phyloP scores from a whole-genome alignment of 2,797 vertebrate genomes.

The Sebastes alutus region DNA sequence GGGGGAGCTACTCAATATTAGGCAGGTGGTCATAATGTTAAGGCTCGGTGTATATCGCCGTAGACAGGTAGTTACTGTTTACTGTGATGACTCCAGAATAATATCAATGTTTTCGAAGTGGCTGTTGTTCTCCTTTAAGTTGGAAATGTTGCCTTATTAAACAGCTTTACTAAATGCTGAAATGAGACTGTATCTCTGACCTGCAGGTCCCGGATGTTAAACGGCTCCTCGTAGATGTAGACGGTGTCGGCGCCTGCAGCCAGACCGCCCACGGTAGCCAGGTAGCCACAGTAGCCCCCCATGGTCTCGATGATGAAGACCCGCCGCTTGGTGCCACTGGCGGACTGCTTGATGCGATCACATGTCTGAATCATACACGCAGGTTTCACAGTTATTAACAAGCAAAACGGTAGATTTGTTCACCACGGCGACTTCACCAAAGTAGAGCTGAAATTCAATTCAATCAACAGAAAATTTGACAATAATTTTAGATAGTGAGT shows the following conservation, averaged over 20 bases:
- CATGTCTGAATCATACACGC: conserved; percentile 53
- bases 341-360: conserved; percentile 95
- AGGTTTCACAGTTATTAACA: neutral
- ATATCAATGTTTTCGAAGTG: too few relatives aligned
- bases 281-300: conserved; percentile 96
- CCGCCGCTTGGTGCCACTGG: conserved; percentile 93
- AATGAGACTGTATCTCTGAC: conserved; percentile 47
- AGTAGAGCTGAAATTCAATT: conserved; percentile 25
- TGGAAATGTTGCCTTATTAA: neutral
- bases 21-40: too few relatives aligned
- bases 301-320: conserved; percentile 99
- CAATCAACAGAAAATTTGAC: neutral
- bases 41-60: too few relatives aligned
- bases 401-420: too few relatives aligned
- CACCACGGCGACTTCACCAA: neutral
- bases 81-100: too few relatives aligned
- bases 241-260: conserved; percentile 92
- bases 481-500: neutral
- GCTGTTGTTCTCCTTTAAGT: too few relatives aligned
- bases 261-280: conserved; percentile 93
- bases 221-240: conserved; percentile 95
- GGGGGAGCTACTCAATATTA: too few relatives aligned
- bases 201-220: conserved; percentile 93
- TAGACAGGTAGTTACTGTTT: too few relatives aligned
- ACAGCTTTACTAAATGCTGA: neutral